Percentiles rank a stretch among this genome's conserved stretches.
phyloP scores from a whole-genome alignment of 2,888 invertebrate genomes.

The Tenthredo mesomela region DNA sequence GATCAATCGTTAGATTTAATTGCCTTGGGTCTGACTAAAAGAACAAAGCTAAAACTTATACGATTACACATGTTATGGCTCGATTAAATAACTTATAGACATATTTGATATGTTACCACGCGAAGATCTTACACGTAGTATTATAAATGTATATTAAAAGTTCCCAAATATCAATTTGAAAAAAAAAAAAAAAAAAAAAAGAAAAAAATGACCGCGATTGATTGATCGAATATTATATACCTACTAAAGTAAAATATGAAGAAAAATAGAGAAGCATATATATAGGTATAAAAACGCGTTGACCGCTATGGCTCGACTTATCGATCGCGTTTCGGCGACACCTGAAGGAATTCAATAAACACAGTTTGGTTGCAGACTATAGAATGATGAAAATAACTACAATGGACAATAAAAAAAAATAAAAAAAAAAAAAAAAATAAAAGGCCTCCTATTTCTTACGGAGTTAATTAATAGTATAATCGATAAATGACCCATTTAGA shows the following conservation, averaged over 20 bases:
- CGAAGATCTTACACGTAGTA: not conserved
- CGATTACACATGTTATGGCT: not conserved
- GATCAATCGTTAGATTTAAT: slow-evolving; percentile 13
- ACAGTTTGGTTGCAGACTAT: not conserved
- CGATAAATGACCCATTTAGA: not conserved
- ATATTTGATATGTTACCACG: not conserved
- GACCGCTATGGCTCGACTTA: slow-evolving; percentile 7
- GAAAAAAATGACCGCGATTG: not conserved
- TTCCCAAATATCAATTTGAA: not conserved
- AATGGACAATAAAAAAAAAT: slow-evolving; percentile 4
- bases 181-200: no score
- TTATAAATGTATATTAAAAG: not conserved
- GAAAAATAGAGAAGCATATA: not conserved
- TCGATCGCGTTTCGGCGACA: slow-evolving; percentile 19
- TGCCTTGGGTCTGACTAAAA: not conserved
- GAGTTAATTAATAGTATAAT: slow-evolving; percentile 10
- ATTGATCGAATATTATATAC: not conserved
- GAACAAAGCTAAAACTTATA: not conserved
- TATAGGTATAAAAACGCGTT: not conserved
- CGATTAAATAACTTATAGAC: not conserved
- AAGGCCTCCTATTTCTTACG: slow-evolving; percentile 15
- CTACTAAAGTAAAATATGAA: not conserved
- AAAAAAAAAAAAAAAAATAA: not conserved
- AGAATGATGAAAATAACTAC: slow-evolving; percentile 24
- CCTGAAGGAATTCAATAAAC: slow-evolving; percentile 14